Evolutionary conservation across 2,113 vertebrate genomes (phyloP).

Genomic region (Oryzias melastigma): DNA sequence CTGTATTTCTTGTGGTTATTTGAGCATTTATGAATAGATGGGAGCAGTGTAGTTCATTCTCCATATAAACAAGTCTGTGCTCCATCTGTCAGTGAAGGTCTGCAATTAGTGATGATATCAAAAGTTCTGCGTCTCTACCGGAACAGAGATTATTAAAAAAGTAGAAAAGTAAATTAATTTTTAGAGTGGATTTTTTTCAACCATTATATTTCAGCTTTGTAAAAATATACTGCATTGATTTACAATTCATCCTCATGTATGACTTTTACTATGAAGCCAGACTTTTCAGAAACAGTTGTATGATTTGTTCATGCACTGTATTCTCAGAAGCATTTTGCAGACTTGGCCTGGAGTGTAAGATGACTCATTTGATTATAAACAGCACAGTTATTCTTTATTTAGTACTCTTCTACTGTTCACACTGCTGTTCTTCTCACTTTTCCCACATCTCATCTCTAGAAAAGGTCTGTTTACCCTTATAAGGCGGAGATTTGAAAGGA

Average conservation of each 20-base stretch:
- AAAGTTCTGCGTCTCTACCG: conserved; percentile 21
- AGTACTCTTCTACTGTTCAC: background rate
- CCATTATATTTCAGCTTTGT: no score
- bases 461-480: no score
- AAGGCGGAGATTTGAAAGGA: no score
- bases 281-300: no score
- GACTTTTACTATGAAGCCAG: no score
- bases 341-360: conserved; percentile 33
- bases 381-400: conserved; percentile 3
- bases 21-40: background rate
- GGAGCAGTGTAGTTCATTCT: background rate
- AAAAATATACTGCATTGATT: no score
- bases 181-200: background rate
- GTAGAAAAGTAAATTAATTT: background rate
- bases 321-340: background rate
- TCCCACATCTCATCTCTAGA: background rate
- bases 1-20: conserved; percentile 30
- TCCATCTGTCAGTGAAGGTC: conserved; percentile 37
- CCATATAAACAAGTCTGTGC: conserved; percentile 20
- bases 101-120: conserved; percentile 46
- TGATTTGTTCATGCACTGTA: no score
- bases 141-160: background rate
- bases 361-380: conserved; percentile 31
- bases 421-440: background rate
- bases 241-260: no score